These are phyloP conservation scores for Harmothoe impar DNA, from an alignment of 2,888 invertebrate species.

Conservation along the genomic window DNA sequence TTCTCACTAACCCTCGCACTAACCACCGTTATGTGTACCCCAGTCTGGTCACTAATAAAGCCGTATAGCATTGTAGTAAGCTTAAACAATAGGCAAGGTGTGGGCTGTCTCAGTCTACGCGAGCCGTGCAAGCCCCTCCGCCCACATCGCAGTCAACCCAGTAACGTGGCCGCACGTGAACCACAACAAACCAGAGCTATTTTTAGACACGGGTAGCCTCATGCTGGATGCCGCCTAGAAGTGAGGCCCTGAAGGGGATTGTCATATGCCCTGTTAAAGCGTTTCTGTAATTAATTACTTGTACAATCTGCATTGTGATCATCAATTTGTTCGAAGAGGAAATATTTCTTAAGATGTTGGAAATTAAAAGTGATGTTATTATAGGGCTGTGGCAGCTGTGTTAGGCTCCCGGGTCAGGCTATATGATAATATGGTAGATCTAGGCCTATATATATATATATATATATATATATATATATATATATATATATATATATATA, in stretches of 20 bases:
- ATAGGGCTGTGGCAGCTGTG: too few relatives aligned
- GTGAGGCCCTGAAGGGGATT: constrained; percentile 3
- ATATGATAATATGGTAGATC: too few relatives aligned
- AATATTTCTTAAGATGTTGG: too few relatives aligned
- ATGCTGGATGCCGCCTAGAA: background rate
- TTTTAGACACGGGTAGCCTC: background rate
- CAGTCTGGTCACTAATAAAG: background rate
- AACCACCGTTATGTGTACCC: background rate
- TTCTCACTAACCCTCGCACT: too few relatives aligned
- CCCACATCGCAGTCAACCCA: background rate
- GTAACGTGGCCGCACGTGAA: constrained; percentile 25
- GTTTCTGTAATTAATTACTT: background rate
- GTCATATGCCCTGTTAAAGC: background rate
- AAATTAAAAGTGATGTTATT: too few relatives aligned
- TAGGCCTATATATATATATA: too few relatives aligned
- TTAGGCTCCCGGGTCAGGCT: too few relatives aligned
- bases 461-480: too few relatives aligned
- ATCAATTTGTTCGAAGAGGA: too few relatives aligned
- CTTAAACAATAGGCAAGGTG: background rate
- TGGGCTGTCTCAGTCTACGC: background rate
- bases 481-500: too few relatives aligned
- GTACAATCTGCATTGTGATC: too few relatives aligned
- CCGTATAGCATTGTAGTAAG: background rate
- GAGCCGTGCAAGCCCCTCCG: background rate
- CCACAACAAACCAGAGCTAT: constrained; percentile 34